Evolutionary conservation across 37 sponge, comb jelly and placozoan genomes (phyloP).

Genomic region (Beroe ovata): DNA sequence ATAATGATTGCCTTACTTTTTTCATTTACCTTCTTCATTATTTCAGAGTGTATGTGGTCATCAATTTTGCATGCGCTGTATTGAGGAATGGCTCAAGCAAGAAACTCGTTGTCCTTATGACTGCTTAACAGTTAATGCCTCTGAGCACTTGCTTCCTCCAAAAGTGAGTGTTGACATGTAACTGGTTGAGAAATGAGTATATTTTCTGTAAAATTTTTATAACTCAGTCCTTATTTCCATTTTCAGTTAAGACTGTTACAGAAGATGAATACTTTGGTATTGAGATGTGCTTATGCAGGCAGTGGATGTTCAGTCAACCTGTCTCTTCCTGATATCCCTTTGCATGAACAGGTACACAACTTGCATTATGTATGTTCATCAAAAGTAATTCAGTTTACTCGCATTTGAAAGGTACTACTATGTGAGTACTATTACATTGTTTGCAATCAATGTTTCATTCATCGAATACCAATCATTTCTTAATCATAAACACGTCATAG

Average conservation of each 20-base stretch:
- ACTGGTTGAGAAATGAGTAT: background rate
- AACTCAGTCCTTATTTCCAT: background rate
- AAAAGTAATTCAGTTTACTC: background rate
- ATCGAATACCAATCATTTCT: too few species aligned
- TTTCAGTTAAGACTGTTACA: conserved; percentile 26
- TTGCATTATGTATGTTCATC: too few species aligned
- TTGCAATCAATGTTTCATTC: too few species aligned
- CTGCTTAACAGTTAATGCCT: background rate
- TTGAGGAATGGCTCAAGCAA: conserved; percentile 26
- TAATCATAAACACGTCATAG: too few species aligned
- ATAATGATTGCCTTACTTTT: background rate
- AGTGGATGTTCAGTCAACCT: conserved; percentile 23
- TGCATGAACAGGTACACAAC: conserved; percentile 49
- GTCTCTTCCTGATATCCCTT: background rate
- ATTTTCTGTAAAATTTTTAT: background rate
- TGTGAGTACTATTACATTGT: too few species aligned
- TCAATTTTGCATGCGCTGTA: conserved; percentile 29
- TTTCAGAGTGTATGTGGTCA: conserved; percentile 65
- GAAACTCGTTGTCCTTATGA: conserved; percentile 29
- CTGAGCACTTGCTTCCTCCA: conserved; percentile 15
- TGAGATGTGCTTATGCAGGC: conserved; percentile 29
- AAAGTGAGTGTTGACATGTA: background rate
- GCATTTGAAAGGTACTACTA: background rate
- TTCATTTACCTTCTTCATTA: background rate
- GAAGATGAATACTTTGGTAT: conserved; percentile 38